Conservation (phyloP, 2,797 vertebrate genomes). For the Melanotaenia trifasciata region DNA sequence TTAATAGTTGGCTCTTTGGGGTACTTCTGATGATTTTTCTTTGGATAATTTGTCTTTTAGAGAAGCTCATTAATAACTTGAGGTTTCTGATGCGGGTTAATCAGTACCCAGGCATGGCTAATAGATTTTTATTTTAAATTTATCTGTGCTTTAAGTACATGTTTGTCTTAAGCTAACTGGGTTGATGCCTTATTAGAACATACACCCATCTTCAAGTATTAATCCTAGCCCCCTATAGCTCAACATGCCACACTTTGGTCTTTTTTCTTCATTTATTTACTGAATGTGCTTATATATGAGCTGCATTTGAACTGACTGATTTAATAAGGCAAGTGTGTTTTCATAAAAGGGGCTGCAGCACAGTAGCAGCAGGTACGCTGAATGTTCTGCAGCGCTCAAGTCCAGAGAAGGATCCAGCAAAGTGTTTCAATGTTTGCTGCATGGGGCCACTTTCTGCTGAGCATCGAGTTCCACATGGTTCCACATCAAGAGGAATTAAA, state of each 20-base stretch:
- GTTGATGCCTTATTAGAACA: constrained; percentile 45
- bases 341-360: constrained; percentile 35
- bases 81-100: not conserved
- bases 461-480: constrained; percentile 70
- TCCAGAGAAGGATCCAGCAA: constrained; percentile 41
- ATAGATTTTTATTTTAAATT: not conserved
- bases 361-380: constrained; percentile 9
- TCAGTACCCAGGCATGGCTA: not conserved
- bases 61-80: not conserved
- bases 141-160: not conserved
- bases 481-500: constrained; percentile 76
- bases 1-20: not conserved
- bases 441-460: constrained; percentile 79
- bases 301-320: constrained; percentile 70
- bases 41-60: constrained; percentile 22
- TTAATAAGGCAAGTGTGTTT: constrained; percentile 62
- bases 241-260: constrained; percentile 42
- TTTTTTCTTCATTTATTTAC: constrained; percentile 39
- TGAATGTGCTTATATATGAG: constrained; percentile 63
- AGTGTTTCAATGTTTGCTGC: constrained; percentile 57
- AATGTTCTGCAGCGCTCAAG: constrained; percentile 6
- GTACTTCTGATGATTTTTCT: not conserved
- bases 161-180: not conserved
- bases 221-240: constrained; percentile 28
- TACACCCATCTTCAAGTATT: constrained; percentile 30